phyloP scores from a whole-genome alignment of 2,888 invertebrate species.

The Apamea anceps region DNA sequence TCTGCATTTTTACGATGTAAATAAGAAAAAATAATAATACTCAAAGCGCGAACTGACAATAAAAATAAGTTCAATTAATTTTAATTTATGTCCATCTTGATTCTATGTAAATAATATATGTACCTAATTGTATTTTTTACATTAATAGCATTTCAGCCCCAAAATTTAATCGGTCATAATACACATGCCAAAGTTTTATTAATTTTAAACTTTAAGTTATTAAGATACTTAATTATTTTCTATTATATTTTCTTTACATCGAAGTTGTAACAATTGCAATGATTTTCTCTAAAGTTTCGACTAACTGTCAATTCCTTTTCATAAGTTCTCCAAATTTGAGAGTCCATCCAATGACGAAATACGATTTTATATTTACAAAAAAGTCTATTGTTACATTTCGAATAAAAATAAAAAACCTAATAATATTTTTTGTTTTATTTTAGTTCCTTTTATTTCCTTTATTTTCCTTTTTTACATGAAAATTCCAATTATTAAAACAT shows the following conservation, averaged over 20 bases:
- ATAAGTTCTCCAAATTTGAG: slow-evolving; percentile 74
- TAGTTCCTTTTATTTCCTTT: slow-evolving; percentile 60
- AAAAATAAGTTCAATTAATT: slow-evolving; percentile 86
- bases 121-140: slow-evolving; percentile 83
- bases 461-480: slow-evolving; percentile 59
- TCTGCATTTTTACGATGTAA: slow-evolving; percentile 80
- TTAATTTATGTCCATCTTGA: slow-evolving; percentile 78
- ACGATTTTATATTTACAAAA: slow-evolving; percentile 87
- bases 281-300: slow-evolving; percentile 61
- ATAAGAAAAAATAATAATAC: slow-evolving; percentile 86
- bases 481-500: slow-evolving; percentile 82
- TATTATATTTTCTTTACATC: slow-evolving; percentile 76
- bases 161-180: slow-evolving; percentile 89
- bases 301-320: slow-evolving; percentile 66
- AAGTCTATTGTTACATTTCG: slow-evolving; percentile 88
- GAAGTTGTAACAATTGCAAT: slow-evolving; percentile 79
- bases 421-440: slow-evolving; percentile 81
- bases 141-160: slow-evolving; percentile 86
- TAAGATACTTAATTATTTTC: slow-evolving; percentile 83
- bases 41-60: slow-evolving; percentile 90
- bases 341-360: slow-evolving; percentile 88
- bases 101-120: slow-evolving; percentile 82
- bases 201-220: slow-evolving; percentile 87
- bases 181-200: slow-evolving; percentile 90
- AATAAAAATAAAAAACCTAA: slow-evolving; percentile 85